phyloP scores from a whole-genome alignment of 2,113 vertebrate species.

The Egretta garzetta region DNA sequence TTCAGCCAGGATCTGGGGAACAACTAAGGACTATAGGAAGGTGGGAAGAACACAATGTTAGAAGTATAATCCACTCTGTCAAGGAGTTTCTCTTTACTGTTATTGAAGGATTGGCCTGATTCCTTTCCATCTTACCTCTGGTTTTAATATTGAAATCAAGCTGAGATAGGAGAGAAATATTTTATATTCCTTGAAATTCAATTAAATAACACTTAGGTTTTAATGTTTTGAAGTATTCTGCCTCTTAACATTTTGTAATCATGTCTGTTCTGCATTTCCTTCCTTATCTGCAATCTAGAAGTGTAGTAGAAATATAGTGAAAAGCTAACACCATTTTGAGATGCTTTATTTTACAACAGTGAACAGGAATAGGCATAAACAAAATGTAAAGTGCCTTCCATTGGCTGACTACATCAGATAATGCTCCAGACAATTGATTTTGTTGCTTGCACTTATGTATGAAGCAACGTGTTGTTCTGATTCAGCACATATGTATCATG shows the following conservation, averaged over 20 bases:
- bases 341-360: conserved; percentile 49
- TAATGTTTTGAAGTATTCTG: not conserved
- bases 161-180: not conserved
- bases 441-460: conserved; percentile 35
- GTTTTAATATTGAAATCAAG: not conserved
- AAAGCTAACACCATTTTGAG: not conserved
- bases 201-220: not conserved
- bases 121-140: not conserved
- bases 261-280: not conserved
- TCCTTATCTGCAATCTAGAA: not conserved
- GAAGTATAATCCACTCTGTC: not conserved
- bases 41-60: not conserved
- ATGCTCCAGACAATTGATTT: conserved; percentile 67
- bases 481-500: conserved; percentile 33
- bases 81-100: not conserved
- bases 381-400: conserved; percentile 47
- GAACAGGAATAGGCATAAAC: conserved; percentile 36
- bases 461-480: conserved; percentile 28
- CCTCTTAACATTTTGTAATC: not conserved
- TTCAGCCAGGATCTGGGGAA: not conserved
- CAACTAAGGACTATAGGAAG: not conserved
- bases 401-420: conserved; percentile 53
- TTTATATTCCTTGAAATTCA: not conserved
- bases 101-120: not conserved
- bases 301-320: not conserved